phyloP scores from a whole-genome alignment of 2,113 vertebrate genomes.

The Pogonocichla stellata region DNA sequence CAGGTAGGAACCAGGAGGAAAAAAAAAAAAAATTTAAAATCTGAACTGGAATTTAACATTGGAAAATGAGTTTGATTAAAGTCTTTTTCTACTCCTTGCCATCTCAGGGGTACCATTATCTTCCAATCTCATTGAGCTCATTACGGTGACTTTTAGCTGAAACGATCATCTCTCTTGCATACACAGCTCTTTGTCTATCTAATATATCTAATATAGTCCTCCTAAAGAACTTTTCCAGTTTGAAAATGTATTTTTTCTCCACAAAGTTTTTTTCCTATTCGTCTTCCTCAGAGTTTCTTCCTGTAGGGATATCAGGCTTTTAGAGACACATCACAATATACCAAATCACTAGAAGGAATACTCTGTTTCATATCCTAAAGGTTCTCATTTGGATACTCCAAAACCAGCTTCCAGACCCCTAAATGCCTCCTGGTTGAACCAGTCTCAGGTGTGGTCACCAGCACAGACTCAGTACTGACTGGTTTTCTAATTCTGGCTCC shows the following conservation, averaged over 20 bases:
- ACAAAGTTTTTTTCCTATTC: background rate
- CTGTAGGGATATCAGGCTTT: background rate
- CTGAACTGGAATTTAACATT: too few relatives aligned
- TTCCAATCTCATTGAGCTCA: background rate
- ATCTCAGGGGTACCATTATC: background rate
- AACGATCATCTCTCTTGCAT: background rate
- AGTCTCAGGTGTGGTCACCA: background rate
- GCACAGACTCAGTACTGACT: background rate
- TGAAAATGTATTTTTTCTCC: background rate
- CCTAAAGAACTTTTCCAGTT: background rate
- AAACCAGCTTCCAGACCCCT: background rate
- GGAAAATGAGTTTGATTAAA: background rate
- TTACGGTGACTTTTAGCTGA: background rate
- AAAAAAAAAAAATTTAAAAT: accelerated
- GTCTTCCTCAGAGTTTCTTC: background rate
- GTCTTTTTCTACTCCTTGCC: background rate
- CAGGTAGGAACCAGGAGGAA: too few relatives aligned
- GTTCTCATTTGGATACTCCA: background rate
- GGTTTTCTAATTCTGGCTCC: background rate
- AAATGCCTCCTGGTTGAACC: background rate
- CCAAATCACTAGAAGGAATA: background rate
- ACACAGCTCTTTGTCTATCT: background rate
- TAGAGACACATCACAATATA: background rate
- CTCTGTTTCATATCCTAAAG: background rate
- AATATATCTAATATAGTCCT: background rate